Evolutionary conservation across 2,888 invertebrate genomes (phyloP), one percentile per base, ranked within the genome.

Genomic region (Tortricodes alternella): DNA sequence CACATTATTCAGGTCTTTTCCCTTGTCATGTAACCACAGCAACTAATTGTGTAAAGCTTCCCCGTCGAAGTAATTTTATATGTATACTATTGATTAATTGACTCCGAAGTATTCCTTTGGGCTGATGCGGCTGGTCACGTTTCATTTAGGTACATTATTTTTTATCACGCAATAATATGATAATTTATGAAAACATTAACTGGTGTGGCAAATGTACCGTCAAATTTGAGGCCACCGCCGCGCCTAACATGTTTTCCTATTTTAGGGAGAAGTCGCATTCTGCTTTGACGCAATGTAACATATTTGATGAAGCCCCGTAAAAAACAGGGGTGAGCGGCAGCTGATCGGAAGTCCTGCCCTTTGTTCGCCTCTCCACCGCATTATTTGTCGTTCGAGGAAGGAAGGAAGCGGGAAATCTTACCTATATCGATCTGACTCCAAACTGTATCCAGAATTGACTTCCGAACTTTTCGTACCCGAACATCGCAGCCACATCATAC

Each of bases 301-400:
- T 83, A 79, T 83, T 84, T 84, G 84, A 83, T 75, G 88, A 89
- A 89, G 86, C 88, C 89, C 67, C 76, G 74, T 80, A 80, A 86
- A 83, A 80, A 72, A 71, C 73, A 74, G 78, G 86, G 85, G 74
- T 84, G 76, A 73, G 68, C 66, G 83, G 81, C 91, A 91, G 91
- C 91, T 91, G 91, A 91, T 91, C 87, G 89, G 91, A 91, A 90
- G 89, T 90, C 78, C 80, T 82, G 86, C 79, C 88, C 85, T 89
- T 89, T 90, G 88, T 89, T 85, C 80, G 62, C 72, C 74, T 74
- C 76, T 74, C 72, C 75, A 83, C 85, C 81, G 72, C 77, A 80
- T 71, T 80, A 80, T 81, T 76, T 75, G 70, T 74, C 67, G 67
- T 67, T 68, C 60, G 59, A 76, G 80, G 79, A 84, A 83, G 82